Conservation (phyloP, 2,888 invertebrate genomes). For the Drosophila fungiperda region DNA sequence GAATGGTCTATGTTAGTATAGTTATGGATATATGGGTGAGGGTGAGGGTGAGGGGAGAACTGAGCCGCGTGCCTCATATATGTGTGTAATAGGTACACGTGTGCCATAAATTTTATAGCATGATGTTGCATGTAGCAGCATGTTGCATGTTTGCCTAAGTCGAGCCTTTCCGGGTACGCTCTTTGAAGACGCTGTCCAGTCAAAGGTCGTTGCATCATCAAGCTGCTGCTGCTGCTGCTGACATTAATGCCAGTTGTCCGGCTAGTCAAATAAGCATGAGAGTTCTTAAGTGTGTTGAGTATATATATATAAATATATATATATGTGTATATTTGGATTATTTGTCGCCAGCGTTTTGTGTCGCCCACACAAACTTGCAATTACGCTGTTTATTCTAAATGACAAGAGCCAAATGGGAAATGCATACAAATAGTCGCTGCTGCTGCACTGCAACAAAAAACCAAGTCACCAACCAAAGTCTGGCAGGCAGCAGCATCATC, state of each 20-base stretch:
- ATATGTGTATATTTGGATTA: constrained; percentile 60
- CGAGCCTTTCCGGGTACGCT: constrained; percentile 62
- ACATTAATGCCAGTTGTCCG: constrained; percentile 62
- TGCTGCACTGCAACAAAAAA: constrained; percentile 44
- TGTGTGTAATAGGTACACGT: constrained; percentile 24
- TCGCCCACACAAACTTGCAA: constrained; percentile 80
- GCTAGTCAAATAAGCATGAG: constrained; percentile 18
- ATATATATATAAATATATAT: background rate
- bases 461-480: constrained; percentile 44
- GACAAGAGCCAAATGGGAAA: constrained; percentile 76
- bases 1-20: constrained; percentile 9
- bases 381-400: constrained; percentile 80
- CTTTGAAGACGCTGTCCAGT: constrained; percentile 60
- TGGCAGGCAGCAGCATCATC: constrained; percentile 22
- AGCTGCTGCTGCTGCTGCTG: constrained; percentile 62
- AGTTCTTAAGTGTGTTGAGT: constrained; percentile 4
- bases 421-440: constrained; percentile 50
- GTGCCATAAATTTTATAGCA: constrained; percentile 50
- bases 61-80: constrained; percentile 68
- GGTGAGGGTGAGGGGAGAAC: background rate
- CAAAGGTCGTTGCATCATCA: constrained; percentile 78
- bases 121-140: constrained; percentile 51
- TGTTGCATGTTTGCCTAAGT: constrained; percentile 29
- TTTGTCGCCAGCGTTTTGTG: constrained; percentile 74
- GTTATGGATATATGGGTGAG: constrained; percentile 6